Percentiles rank a stretch among this genome's conserved stretches.
Evolutionary conservation across 1,140 invertebrate species (phyloP).

Genomic region (Drosophila willistoni): DNA sequence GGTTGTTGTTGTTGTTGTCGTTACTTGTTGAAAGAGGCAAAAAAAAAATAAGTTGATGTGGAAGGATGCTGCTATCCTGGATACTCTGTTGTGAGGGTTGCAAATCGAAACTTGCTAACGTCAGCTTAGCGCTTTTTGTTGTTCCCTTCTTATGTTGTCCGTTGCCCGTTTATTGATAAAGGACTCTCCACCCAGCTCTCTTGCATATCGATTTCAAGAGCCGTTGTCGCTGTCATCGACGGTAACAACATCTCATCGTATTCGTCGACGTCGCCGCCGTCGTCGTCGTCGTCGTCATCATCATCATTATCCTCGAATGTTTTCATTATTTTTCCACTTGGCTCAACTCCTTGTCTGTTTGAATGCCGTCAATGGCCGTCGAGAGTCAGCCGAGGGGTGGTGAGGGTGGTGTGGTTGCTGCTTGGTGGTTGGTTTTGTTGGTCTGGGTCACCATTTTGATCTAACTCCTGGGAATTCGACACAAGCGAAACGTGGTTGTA

Average conservation of each 20-base stretch:
- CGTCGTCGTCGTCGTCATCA: constrained; percentile 20
- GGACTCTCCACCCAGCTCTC: constrained; percentile 18
- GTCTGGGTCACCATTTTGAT: constrained; percentile 69
- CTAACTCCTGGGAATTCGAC: constrained; percentile 70
- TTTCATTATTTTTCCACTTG: constrained; percentile 83
- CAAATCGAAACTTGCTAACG: constrained; percentile 33
- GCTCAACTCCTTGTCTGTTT: constrained; percentile 82
- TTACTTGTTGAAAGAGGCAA: constrained; percentile 18
- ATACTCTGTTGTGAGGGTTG: constrained; percentile 31
- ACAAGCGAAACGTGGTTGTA: constrained; percentile 26
- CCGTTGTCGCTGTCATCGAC: constrained; percentile 18
- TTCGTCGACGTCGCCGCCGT: too few relatives aligned
- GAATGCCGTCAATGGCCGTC: constrained; percentile 76
- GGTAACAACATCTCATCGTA: constrained; percentile 4
- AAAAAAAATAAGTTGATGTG: background rate
- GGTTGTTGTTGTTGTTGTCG: constrained; percentile 11
- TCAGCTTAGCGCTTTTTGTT: constrained; percentile 65
- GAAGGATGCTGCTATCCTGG: constrained; percentile 21
- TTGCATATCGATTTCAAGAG: constrained; percentile 67
- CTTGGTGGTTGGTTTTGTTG: constrained; percentile 24
- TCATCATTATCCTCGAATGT: constrained; percentile 80
- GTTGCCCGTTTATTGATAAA: constrained; percentile 49
- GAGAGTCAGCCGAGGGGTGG: constrained; percentile 35
- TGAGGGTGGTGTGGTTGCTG: constrained; percentile 14
- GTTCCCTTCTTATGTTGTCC: constrained; percentile 39